Base-by-base conservation (phyloP, 2,888 invertebrate species). In the Cryptocheilus praepositus region DNA sequence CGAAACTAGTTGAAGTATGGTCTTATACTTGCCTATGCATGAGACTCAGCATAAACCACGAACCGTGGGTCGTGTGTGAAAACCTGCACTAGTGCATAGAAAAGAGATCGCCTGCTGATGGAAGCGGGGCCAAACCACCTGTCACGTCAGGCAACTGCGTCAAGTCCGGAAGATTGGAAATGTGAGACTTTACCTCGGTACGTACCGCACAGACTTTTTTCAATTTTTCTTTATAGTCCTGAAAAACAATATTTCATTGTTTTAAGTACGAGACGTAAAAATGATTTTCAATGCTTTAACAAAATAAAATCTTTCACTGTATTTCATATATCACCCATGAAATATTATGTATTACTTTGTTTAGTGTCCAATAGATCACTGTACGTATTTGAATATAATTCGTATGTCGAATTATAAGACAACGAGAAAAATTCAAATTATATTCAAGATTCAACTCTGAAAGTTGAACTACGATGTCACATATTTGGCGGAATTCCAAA, bases 61-160 rank as follows among this genome's bases (percentile, higher is more conserved):
- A 36, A 36, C 36, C 36, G 36, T 36, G 36, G 3, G 36, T 36
- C 36, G 74, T 74, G 28, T 19, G 25, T 22, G 54, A 13, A 54
- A 5, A 16, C 18, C 25, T 62, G 64, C 65, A 81, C 81, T 88
- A 89, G 78, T 91, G 91, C 78, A 95, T 88, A 89, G 93, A 96
- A 89, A 98, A 98, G 49, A 98, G 92, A 90, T 98, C 98, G 1
- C 98, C 98, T 45, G 98, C 98, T 3, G 98, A 97, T 45, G 98
- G 98, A 73, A 98, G 90, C 0, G 98, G 98, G 43, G 97, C 96
- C 46, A 98, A 90, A 8, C 97, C 97, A 19, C 96, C 97, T 0
- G 96, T 97, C 0, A 98, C 96, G 84, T 97, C 96, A 0, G 98
- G 98, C 62, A 98, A 89, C 73, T 96, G 94, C 0, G 96, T 96